Evolutionary conservation across 2,113 vertebrate species (phyloP), one percentile per base, ranked within the genome.

Genomic region (Echinops telfairi): DNA sequence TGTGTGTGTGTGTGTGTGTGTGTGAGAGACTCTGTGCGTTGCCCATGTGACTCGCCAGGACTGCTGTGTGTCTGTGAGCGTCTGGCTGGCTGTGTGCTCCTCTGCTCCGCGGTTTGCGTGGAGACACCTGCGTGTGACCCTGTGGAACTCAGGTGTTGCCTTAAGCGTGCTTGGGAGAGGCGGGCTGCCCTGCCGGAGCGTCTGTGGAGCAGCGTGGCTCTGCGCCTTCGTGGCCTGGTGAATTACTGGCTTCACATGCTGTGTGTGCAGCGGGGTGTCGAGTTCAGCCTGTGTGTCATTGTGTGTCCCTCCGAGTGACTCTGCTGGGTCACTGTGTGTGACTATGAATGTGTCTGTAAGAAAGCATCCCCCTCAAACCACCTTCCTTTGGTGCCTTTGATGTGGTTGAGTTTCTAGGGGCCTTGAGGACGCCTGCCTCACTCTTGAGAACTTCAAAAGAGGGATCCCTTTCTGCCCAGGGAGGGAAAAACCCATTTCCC

Each of bases 321-420:
- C 93, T 0, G 36, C 8, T 83, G 86, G 96, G 95, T 97, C 96
- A 96, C 71, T 11, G 1, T 91, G 91, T 92, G 86, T 97, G 95
- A 96, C 95, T 36, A 86, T 96, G 96, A 95, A 88, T 96, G 71
- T 89, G 25, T 66, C 29, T 89, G 62, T 75, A 84, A 90, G 70
- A 57, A 47, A 62, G 82, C 95, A 89, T 91, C 70, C 86, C 92
- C 64, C 83, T 90, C 79, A 58, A 89, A 95, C 92, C 68, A 96
- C 93, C 94, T 94, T 95, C 83, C 95, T 93, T 7, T 57, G 86
- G 43, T 33, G 78, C n/a, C 96, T 97, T 97, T 97, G 96, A 97
- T 97, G 97, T 97, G 97, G 96, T 93, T 93, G 96, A 76, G 62
- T 82, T 95, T 95, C 95, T 88, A 88, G 95, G 91, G 85, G 60